These are phyloP conservation scores for Peromyscus maniculatus DNA, from an alignment of 2,113 vertebrate genomes.

Conservation along the genomic window DNA sequence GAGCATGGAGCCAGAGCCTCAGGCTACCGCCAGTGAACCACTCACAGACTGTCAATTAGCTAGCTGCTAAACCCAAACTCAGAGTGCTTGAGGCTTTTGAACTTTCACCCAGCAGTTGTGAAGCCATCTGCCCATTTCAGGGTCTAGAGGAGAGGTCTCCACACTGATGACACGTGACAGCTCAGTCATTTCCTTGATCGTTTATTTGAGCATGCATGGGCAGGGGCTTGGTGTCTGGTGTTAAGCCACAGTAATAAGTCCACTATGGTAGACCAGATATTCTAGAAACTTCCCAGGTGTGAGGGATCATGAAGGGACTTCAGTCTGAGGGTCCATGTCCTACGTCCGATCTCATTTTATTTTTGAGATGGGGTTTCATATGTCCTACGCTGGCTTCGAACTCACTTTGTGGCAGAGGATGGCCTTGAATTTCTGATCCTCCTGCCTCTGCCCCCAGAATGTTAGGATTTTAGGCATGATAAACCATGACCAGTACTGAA, in stretches of 20 bases:
- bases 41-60: not conserved
- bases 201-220: not conserved
- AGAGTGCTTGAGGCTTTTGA: not conserved
- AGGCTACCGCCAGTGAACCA: not conserved
- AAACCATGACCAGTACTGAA: not conserved
- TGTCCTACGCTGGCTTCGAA: not conserved
- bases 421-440: not conserved
- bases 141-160: not conserved
- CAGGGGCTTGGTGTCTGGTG: not conserved
- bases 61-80: not conserved
- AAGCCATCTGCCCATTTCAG: not conserved
- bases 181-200: not conserved
- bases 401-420: not conserved
- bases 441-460: not conserved
- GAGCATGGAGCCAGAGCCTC: not conserved
- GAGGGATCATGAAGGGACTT: not conserved
- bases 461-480: not conserved
- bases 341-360: not conserved
- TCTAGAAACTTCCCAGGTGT: not conserved
- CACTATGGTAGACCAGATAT: not conserved
- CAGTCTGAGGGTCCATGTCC: not conserved
- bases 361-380: not conserved
- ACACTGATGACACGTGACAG: not conserved
- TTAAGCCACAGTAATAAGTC: not conserved
- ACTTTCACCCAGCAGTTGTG: not conserved